phyloP scores from a whole-genome alignment of 2,113 vertebrate species.

The Xyrauchen texanus region DNA sequence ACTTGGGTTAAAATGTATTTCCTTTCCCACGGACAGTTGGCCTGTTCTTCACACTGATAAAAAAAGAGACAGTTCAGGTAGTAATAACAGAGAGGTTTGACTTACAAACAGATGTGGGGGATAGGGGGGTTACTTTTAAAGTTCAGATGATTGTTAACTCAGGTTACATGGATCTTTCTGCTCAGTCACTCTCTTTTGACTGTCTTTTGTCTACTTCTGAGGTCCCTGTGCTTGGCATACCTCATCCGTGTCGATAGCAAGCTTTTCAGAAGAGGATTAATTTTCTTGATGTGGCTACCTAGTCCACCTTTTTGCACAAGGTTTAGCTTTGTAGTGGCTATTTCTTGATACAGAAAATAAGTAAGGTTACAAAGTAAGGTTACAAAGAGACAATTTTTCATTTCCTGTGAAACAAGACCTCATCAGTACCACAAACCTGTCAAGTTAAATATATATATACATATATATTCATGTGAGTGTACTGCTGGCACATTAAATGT shows the following conservation, averaged over 20 bases:
- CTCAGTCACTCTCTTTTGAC: conserved; percentile 36
- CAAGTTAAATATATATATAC: not conserved
- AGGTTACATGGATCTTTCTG: conserved; percentile 55
- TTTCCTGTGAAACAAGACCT: conserved; percentile 15
- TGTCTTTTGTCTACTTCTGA: conserved; percentile 32
- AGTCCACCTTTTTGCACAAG: not conserved
- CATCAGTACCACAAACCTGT: not conserved
- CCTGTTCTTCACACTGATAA: not conserved
- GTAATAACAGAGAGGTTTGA: conserved; percentile 3
- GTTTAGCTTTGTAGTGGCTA: conserved; percentile 1
- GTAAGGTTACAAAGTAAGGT: too few species aligned
- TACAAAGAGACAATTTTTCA: conserved; percentile 14
- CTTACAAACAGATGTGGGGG: conserved; percentile 23
- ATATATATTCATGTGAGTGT: not conserved
- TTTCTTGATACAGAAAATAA: not conserved
- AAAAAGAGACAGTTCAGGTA: not conserved
- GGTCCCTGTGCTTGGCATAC: conserved; percentile 12
- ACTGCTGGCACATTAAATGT: conserved; percentile 10
- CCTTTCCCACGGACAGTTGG: conserved; percentile 3
- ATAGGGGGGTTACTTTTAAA: conserved; percentile 3
- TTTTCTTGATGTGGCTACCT: conserved; percentile 14
- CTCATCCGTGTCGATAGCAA: conserved; percentile 10
- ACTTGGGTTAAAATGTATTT: not conserved
- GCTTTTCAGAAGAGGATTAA: conserved; percentile 13
- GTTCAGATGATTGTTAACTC: conserved; percentile 60